Evolutionary conservation across 1,140 invertebrate genomes (phyloP), one percentile per base, ranked within the genome.

Genomic region (Thaumatotibia leucotreta): DNA sequence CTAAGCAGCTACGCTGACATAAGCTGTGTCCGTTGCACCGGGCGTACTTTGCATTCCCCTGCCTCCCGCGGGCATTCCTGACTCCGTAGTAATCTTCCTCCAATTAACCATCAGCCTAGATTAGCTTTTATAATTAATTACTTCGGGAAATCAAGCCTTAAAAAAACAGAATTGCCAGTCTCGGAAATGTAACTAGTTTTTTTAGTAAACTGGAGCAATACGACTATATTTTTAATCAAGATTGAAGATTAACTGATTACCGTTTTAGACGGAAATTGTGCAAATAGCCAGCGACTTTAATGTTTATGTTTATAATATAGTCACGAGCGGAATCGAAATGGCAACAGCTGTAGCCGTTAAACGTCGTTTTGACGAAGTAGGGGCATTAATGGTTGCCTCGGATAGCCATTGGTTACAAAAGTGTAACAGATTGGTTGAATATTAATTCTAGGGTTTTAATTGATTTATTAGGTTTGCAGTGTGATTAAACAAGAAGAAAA

Each of bases 51-150:
- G 24, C 52, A 27, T 58, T 58, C 23, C 10, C 23, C 9, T 14
- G 10, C 50, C 24, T 58, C 24, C 24, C 24, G 23, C 52, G 23
- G 52, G 24, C 52, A 58, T 58, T 58, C 52, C 52, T 31, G 24
- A 5, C 23, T 27, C 52, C 23, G 14, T 27, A 27, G 24, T 29
- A 27, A 14, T 58, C 52, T 58, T 58, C 52, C 11, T 27, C 52
- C 52, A 58, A 58, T 58, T 58, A 58, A 27, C 6, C 24, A 31
- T 58, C 17, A 58, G 52, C 52, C 27, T 58, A 58, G 52, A 58
- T 58, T 58, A 58, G 24, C 27, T 58, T 14, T 27, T 27, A 58
- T 58, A 58, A 58, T 27, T 58, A 58, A 58, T 14, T n/a, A 58
- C 52, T 58, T 58, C 52, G 52, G 27, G 24, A 58, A 58, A 58